Evolutionary conservation across 2,113 vertebrate genomes (phyloP).

Genomic region (Camelus bactrianus): DNA sequence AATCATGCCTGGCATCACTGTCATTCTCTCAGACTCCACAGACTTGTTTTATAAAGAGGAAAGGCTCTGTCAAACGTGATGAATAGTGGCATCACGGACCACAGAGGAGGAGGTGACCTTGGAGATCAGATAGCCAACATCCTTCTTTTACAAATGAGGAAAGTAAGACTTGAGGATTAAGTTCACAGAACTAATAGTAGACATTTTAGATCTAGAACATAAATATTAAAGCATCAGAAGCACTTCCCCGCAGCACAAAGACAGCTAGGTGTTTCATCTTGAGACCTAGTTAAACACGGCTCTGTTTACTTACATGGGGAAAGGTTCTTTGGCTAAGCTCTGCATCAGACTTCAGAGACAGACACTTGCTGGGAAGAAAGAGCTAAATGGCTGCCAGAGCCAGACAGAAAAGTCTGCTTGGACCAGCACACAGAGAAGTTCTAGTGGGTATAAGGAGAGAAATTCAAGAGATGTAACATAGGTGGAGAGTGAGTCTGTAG

Average conservation of each 20-base stretch:
- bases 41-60: background rate
- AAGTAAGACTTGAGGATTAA: background rate
- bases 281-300: background rate
- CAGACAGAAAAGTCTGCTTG: background rate
- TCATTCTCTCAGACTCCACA: background rate
- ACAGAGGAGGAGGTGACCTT: background rate
- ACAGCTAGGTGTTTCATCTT: background rate
- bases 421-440: background rate
- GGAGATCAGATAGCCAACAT: constrained; percentile 21
- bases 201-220: background rate
- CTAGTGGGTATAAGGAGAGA: background rate
- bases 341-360: background rate
- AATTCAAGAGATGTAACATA: background rate
- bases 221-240: constrained; percentile 23
- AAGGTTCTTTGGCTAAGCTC: background rate
- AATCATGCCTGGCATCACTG: background rate
- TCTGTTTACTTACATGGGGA: background rate
- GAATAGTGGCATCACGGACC: background rate
- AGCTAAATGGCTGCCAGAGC: background rate
- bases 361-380: background rate
- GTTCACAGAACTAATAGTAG: background rate
- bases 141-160: constrained; percentile 46
- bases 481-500: background rate
- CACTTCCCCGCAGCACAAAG: background rate
- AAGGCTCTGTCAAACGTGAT: background rate